phyloP scores from a whole-genome alignment of 2,797 vertebrate species.

The Gymnoscopelus braueri region DNA sequence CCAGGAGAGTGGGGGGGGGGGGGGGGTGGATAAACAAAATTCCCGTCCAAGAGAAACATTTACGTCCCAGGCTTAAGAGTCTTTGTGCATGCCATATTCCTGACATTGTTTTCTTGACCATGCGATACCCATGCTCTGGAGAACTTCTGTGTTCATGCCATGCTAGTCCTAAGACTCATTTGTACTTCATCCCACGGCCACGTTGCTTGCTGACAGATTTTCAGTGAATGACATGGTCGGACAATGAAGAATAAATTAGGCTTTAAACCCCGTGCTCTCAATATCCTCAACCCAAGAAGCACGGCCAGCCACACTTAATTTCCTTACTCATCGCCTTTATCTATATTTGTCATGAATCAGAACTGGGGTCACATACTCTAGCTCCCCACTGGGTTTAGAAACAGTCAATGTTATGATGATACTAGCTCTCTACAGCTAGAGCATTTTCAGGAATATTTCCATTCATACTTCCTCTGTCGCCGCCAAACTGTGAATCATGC shows the following conservation, averaged over 20 bases:
- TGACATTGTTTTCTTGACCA: slow-evolving; percentile 35
- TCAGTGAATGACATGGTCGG: too few relatives aligned
- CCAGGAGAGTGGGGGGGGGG: slow-evolving; percentile 33
- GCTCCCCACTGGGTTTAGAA: slow-evolving; percentile 20
- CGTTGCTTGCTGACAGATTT: too few relatives aligned
- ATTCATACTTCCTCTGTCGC: slow-evolving; percentile 23
- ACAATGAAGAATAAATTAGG: too few relatives aligned
- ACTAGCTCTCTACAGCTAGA: slow-evolving; percentile 7
- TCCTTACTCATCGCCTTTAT: slow-evolving; percentile 51
- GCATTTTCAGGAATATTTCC: slow-evolving; percentile 9
- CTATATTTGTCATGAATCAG: slow-evolving; percentile 13
- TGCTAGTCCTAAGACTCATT: background rate
- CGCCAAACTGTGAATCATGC: background rate
- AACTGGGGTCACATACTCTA: slow-evolving; percentile 20
- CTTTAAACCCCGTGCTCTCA: too few relatives aligned
- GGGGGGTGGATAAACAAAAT: slow-evolving; percentile 35
- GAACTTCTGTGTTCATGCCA: slow-evolving; percentile 2
- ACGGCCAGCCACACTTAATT: slow-evolving; percentile 44
- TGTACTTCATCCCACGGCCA: too few relatives aligned
- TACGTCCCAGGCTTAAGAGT: slow-evolving; percentile 21
- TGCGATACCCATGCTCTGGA: slow-evolving; percentile 24
- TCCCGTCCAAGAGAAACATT: slow-evolving; percentile 55
- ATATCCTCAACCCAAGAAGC: slow-evolving; percentile 14
- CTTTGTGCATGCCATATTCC: slow-evolving; percentile 29
- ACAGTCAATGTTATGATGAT: slow-evolving; percentile 17